A percentile compares a stretch with the other conserved stretches of the same genome.
phyloP scores from a whole-genome alignment of 1,140 invertebrate species.

The Camponotus floridanus region DNA sequence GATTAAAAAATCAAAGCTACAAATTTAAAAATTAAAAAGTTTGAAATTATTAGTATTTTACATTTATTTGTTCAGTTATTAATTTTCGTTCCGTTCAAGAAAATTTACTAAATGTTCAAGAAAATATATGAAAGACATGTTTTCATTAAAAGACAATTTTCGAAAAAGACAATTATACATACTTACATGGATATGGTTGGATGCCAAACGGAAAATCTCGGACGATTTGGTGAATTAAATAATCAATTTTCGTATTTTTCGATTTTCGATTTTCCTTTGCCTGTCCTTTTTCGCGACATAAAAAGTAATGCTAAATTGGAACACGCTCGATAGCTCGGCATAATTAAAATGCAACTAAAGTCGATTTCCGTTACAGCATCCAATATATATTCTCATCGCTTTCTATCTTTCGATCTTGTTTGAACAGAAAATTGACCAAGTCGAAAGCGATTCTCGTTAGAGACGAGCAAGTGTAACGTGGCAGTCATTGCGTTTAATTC shows the following conservation, averaged over 20 bases:
- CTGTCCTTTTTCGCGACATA: neutral
- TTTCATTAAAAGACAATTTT: neutral
- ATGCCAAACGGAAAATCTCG: neutral
- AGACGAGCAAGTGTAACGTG: conserved; percentile 17
- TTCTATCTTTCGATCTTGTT: neutral
- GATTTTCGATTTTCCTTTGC: no score
- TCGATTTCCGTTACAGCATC: conserved; percentile 32
- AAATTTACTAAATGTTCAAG: neutral
- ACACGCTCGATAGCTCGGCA: neutral
- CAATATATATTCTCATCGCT: neutral
- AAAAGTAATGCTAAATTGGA: neutral
- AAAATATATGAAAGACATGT: neutral
- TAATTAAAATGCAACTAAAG: conserved; percentile 52
- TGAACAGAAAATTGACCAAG: conserved; percentile 41
- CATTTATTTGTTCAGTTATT: neutral
- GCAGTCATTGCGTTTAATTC: conserved; percentile 28
- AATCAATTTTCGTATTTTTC: neutral
- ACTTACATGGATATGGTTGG: neutral
- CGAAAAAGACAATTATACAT: neutral
- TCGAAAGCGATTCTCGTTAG: conserved; percentile 33
- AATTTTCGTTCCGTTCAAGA: neutral
- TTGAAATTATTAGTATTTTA: no score
- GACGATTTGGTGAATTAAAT: conserved; percentile 11
- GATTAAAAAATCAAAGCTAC: neutral
- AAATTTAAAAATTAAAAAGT: neutral